A percentile compares a stretch with the other conserved stretches of the same genome.
Evolutionary conservation across 2,888 invertebrate species (phyloP).

Genomic region (Hartigia nigra): DNA sequence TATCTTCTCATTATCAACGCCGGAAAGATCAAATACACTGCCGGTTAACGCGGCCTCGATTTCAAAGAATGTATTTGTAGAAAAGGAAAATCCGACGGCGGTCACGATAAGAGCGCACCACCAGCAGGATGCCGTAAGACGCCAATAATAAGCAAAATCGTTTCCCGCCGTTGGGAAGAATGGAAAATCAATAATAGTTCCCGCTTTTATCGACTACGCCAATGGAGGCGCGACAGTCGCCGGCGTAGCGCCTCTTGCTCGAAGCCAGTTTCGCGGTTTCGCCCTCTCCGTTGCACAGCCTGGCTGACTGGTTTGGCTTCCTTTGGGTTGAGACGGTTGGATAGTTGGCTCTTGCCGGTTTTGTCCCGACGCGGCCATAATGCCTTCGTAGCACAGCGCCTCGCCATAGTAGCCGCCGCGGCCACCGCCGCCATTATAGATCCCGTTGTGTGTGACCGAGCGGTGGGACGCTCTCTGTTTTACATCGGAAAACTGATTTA

Average conservation of each 20-base stretch:
- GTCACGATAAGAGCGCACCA: background rate
- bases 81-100: background rate
- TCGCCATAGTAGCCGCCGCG: slow-evolving; percentile 17
- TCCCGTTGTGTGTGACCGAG: slow-evolving; percentile 64
- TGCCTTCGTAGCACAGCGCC: background rate
- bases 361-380: background rate
- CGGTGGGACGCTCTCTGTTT: slow-evolving; percentile 22
- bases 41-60: background rate
- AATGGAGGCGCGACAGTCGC: slow-evolving; percentile 21
- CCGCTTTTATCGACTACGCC: slow-evolving; percentile 55
- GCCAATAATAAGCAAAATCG: background rate
- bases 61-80: background rate
- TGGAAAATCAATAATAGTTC: slow-evolving; percentile 55
- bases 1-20: background rate
- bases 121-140: background rate
- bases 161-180: slow-evolving; percentile 52
- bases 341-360: background rate
- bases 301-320: background rate
- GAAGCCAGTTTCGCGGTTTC: slow-evolving; percentile 12
- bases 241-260: slow-evolving; percentile 10
- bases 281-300: background rate
- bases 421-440: slow-evolving; percentile 58
- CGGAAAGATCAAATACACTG: background rate
- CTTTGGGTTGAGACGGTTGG: background rate
- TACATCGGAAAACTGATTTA: slow-evolving; percentile 21